phyloP scores from a whole-genome alignment of 2,113 vertebrate species.

The Istiophorus platypterus region DNA sequence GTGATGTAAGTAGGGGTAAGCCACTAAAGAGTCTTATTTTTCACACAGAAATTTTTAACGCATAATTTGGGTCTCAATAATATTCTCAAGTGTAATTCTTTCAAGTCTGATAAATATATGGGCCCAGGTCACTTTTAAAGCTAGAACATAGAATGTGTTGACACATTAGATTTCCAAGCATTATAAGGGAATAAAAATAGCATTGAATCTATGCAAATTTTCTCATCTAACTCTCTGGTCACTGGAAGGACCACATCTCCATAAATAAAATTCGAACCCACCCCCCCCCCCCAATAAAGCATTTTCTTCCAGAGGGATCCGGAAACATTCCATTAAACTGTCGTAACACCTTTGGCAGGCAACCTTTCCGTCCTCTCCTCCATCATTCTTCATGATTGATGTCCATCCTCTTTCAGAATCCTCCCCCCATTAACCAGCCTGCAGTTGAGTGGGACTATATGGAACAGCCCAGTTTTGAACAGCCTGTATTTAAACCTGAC shows the following conservation, averaged over 20 bases:
- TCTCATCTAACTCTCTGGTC: not conserved
- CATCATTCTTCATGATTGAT: conserved; percentile 61
- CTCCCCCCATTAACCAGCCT: conserved; percentile 41
- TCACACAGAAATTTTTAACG: not conserved
- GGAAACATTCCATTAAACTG: conserved; percentile 51
- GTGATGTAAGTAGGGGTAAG: not conserved
- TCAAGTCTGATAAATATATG: not conserved
- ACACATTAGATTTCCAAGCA: conserved; percentile 3
- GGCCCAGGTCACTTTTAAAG: not conserved
- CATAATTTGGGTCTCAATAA: not conserved
- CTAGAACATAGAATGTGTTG: not conserved
- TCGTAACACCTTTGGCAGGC: conserved; percentile 62
- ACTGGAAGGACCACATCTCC: not conserved
- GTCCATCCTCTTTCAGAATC: conserved; percentile 48
- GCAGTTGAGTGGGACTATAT: conserved; percentile 40
- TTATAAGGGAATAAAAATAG: not conserved
- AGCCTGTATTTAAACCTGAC: conserved; percentile 69
- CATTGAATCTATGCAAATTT: not conserved
- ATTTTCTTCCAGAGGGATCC: conserved; percentile 25
- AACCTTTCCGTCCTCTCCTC: conserved; percentile 32
- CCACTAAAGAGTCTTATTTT: not conserved
- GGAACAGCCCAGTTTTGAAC: conserved; percentile 32
- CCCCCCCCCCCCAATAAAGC: conserved; percentile 28
- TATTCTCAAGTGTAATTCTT: not conserved
- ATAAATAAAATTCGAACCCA: conserved; percentile 41